Evolutionary conservation across 2,888 invertebrate genomes (phyloP).

Genomic region (Phorcus lineatus): DNA sequence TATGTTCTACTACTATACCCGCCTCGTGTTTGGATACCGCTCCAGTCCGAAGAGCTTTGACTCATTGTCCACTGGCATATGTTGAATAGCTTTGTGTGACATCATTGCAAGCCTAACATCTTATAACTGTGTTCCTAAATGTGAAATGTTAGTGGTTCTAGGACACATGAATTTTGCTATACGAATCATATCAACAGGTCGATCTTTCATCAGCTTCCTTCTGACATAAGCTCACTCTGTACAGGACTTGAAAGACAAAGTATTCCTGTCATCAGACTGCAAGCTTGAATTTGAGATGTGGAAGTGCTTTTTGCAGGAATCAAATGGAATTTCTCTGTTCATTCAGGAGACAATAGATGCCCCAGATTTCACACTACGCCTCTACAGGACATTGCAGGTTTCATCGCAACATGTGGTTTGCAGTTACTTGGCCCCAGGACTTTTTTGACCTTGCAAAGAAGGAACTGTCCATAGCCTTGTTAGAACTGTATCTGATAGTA

Average conservation of each 20-base stretch:
- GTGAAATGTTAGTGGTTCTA: neutral
- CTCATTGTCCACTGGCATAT: neutral
- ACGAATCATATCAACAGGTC: conserved; percentile 25
- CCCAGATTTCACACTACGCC: too few relatives aligned
- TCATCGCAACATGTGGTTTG: too few relatives aligned
- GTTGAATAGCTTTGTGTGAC: conserved; percentile 27
- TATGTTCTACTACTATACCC: too few relatives aligned
- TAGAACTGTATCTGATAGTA: conserved; percentile 32
- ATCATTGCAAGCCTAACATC: neutral
- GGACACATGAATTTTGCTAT: conserved; percentile 34
- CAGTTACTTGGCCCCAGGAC: conserved; percentile 30
- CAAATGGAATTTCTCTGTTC: conserved; percentile 43
- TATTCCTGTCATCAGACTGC: too few relatives aligned
- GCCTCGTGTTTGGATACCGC: too few relatives aligned
- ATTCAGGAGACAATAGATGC: conserved; percentile 30
- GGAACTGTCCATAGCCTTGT: conserved; percentile 23
- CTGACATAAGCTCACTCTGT: too few relatives aligned
- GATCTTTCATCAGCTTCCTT: too few relatives aligned
- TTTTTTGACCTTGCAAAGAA: neutral
- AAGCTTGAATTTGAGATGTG: too few relatives aligned
- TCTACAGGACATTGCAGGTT: too few relatives aligned
- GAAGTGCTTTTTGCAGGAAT: too few relatives aligned
- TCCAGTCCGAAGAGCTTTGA: too few relatives aligned
- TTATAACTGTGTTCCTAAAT: conserved; percentile 3
- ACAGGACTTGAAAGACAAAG: too few relatives aligned